Base-by-base conservation (phyloP, 2,113 vertebrate genomes). In the Syrrhaptes paradoxus region DNA sequence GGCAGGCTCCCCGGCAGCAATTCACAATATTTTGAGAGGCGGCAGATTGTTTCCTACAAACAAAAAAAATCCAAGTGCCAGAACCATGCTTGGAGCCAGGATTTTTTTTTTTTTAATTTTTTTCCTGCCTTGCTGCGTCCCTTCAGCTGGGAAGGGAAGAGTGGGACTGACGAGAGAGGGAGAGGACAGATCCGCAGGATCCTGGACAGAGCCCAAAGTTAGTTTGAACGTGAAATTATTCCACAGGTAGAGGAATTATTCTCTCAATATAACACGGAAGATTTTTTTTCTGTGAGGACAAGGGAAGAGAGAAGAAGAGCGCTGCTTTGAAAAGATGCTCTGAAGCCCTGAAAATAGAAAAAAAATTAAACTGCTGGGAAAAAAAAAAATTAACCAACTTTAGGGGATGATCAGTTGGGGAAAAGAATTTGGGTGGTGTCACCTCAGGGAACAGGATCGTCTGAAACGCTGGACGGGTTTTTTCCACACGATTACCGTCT, bases 31-130 rank as follows among this genome's bases (percentile, higher is more conserved):
- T 95, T 88, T 91, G 95, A 97, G 90, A 96, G 70, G 83, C 72
- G 81, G 52, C 94, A 95, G 90, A 96, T 94, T 94, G 95, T 94
- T 96, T 94, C 76, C 68, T 58, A 52, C 72, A 90, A 95, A 89
- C 61, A 80, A 65, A 38, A 68, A 76, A 65, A 88, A 93, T n/a
- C 13, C 16, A 70, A 92, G 86, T 70, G 89, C 96, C 95, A 96
- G 76, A 76, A 84, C 67, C 49, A 54, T 95, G 72, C 76, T 75
- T 8, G 3, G 71, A 89, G 90, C 86, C 90, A 92, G 75, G 52
- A 87, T 46, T 76, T 25, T n/a, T 19, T 41, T 72, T 55, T 67
- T 45, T 19, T 36, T 24, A 29, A 17, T 5, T 73, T 48, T 59
- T 34, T 29, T 32, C 32, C 45, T 43, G n/a, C 17, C 43, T 65